Evolutionary conservation across 1,140 invertebrate species (phyloP).

Genomic region (Eufriesea mexicana): DNA sequence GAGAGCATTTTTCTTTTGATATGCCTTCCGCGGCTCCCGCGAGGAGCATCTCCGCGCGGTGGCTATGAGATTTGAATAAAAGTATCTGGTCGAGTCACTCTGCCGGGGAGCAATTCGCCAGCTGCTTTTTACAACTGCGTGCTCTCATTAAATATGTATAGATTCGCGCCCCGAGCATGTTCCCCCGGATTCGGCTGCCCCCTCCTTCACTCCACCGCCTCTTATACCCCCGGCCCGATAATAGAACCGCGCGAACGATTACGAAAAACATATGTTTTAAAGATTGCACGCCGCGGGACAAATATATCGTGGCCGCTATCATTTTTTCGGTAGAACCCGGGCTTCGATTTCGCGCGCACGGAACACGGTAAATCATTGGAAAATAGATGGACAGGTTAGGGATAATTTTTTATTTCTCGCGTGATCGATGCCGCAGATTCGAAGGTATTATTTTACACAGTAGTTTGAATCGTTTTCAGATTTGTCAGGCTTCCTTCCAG

Average conservation of each 20-base stretch:
- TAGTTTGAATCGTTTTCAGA: neutral
- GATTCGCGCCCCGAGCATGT: constrained; percentile 69
- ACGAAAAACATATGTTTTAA: constrained; percentile 69
- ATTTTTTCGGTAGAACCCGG: constrained; percentile 4
- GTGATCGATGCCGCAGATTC: neutral
- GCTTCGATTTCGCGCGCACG: neutral
- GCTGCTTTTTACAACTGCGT: constrained; percentile 73
- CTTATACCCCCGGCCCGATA: constrained; percentile 42
- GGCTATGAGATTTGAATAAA: constrained; percentile 78
- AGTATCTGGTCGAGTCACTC: constrained; percentile 66
- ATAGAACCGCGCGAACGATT: constrained; percentile 68
- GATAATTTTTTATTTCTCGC: neutral
- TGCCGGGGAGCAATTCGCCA: constrained; percentile 65
- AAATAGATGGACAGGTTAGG: no score
- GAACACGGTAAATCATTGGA: neutral
- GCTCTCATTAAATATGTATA: constrained; percentile 81
- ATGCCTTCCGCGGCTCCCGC: constrained; percentile 58
- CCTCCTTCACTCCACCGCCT: constrained; percentile 11
- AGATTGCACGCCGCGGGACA: constrained; percentile 64
- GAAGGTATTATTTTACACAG: neutral
- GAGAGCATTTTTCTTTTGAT: constrained; percentile 79
- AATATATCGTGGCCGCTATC: constrained; percentile 57
- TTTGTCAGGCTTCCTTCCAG: neutral
- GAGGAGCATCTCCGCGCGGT: constrained; percentile 52
- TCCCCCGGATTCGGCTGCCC: constrained; percentile 50